Evolutionary conservation across 2,113 vertebrate species (phyloP), one percentile per base, ranked within the genome.

Genomic region (Sylvia atricapilla): DNA sequence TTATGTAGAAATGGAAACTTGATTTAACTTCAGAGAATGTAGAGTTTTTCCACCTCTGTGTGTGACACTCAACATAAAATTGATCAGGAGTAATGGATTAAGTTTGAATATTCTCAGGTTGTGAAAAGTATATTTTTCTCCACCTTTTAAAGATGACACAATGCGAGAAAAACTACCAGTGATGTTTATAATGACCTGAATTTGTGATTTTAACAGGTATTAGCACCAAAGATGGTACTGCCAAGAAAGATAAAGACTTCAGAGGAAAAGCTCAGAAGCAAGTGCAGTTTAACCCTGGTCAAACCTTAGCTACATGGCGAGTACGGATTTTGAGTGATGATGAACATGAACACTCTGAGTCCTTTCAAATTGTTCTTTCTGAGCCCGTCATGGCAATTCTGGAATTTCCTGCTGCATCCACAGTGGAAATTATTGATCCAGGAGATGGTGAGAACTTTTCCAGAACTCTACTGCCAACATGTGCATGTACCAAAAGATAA

Each of bases 251-350:
- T 23, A 98, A 98, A 90, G 99, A 99, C 90, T 99, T 99, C 96
- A 98, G 97, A 97, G 98, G 98, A 23, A 99, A 98, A 96, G 98
- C 98, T 5, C 99, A 99, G 97, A 98, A 97, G 83, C 99, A 99
- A 92, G 98, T 99, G 84, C 99, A 99, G 96, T 99, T 99, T 97
- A 99, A 99, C 97, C 99, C 99, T 0, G 99, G 99, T 62, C 99
- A 99, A 96, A 98, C 97, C 53, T 97, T 91, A 75, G 99, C 99
- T 88, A 98, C 97, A 0, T 99, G 99, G 99, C 88, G 97, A 64
- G 98, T 99, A 18, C 96, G 96, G 58, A 98, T 99, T 94, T 83
- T 99, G 91, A 90, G 98, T 3, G 99, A 99, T 3, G 98, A 96
- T 16, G 96, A 97, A 87, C 99, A 99, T 11, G 99, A 99, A 87